Evolutionary conservation across 2,888 invertebrate species (phyloP).

Genomic region (Eristalis pertinax): DNA sequence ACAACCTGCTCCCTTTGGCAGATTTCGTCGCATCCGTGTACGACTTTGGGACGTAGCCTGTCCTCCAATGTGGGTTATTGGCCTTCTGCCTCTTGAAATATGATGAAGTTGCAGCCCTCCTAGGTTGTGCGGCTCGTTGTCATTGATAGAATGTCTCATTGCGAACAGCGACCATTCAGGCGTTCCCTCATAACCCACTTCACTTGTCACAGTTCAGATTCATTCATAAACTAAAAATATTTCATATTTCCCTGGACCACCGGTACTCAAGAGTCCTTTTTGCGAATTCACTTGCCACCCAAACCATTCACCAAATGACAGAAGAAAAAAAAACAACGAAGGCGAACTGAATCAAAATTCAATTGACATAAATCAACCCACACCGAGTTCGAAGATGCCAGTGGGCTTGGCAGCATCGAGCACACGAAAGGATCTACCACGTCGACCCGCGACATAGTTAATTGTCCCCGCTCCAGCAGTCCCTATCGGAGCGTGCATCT

Average conservation of each 20-base stretch:
- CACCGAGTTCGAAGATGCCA: neutral
- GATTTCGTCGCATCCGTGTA: neutral
- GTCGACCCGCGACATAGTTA: constrained; percentile 53
- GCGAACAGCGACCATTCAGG: neutral
- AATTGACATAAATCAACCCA: constrained; percentile 43
- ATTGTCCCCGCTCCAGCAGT: constrained; percentile 39
- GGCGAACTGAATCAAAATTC: constrained; percentile 6
- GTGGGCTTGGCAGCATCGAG: no score
- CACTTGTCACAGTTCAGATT: neutral
- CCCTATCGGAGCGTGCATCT: constrained; percentile 21
- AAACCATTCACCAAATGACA: neutral
- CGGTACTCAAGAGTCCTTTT: neutral
- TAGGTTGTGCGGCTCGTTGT: neutral
- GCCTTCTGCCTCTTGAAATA: neutral
- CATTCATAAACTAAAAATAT: constrained; percentile 38
- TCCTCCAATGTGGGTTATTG: no score
- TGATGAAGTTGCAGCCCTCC: neutral
- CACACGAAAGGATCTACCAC: neutral
- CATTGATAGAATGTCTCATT: neutral
- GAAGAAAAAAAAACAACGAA: neutral
- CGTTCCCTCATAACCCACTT: neutral
- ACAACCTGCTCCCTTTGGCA: no score
- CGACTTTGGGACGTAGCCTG: neutral
- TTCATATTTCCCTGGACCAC: constrained; percentile 55
- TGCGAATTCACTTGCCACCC: constrained; percentile 51